Evolutionary conservation across 2,888 invertebrate species (phyloP), one percentile per base, ranked within the genome.

Genomic region (Acleris holmiana): DNA sequence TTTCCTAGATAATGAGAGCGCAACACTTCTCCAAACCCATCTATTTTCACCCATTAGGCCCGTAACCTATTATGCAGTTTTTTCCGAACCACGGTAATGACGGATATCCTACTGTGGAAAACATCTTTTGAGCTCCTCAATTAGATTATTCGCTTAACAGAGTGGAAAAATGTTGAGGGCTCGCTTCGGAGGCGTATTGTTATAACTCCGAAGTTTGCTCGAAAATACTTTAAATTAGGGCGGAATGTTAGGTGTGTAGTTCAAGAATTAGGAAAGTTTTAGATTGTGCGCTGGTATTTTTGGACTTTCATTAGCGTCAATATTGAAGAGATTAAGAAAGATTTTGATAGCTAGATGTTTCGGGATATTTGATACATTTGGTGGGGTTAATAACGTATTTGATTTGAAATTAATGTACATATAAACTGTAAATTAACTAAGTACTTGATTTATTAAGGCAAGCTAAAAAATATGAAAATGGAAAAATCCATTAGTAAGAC

Each of bases 101-200:
- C 55, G 65, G 60, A 60, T 65, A 49, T 65, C 60, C 65, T 40
- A 25, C 44, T 49, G 23, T 50, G 64, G 65, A 65, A 35, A 68
- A 67, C 67, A 69, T 76, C 78, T 79, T 80, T 76, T 80, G 77
- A 77, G 75, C 71, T 67, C 64, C 29, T 56, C 81, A 85, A 85
- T 88, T 84, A 85, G 77, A 85, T 87, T 86, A 86, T 85, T 80
- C 75, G 75, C 85, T 82, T 73, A 74, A 74, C 78, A 66, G 78
- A 69, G 75, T 75, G 81, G 84, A 87, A 88, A 83, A 87, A 83
- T 74, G 73, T 68, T 54, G 13, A 35, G 53, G 53, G 44, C 8
- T 41, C 41, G 55, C 55, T 6, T n/a, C 15, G 25, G 53, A 13
- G 21, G 67, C 21, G 49, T 29, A 41, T 59, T 53, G 63, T 61